Conservation (phyloP, 2,797 vertebrate genomes). For the Astyanax mexicanus region DNA sequence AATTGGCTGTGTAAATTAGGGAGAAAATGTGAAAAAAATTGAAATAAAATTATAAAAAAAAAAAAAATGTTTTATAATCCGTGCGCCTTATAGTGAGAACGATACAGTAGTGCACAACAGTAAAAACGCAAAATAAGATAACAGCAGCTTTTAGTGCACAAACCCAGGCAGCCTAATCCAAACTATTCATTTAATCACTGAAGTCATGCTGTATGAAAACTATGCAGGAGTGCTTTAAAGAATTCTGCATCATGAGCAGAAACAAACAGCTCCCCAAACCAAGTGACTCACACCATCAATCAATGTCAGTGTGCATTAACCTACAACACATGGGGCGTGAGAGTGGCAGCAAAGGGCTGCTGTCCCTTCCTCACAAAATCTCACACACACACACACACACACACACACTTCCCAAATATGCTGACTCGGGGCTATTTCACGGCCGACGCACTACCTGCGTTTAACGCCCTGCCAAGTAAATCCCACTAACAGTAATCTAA, state of each 20-base stretch:
- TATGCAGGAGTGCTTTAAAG: constrained; percentile 8
- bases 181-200: background rate
- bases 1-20: too few relatives aligned
- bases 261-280: constrained; percentile 19
- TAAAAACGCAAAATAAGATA: background rate
- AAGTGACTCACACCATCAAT: constrained; percentile 42
- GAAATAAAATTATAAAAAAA: too few relatives aligned
- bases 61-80: too few relatives aligned
- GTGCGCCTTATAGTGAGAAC: too few relatives aligned
- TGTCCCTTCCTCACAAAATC: background rate
- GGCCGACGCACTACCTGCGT: constrained; percentile 23
- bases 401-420: constrained; percentile 22
- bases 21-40: too few relatives aligned
- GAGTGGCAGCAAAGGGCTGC: background rate
- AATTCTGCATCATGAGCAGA: background rate
- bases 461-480: constrained; percentile 21
- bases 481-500: constrained; percentile 15
- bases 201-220: background rate
- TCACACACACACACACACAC: background rate
- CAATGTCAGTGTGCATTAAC: constrained; percentile 42
- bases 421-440: constrained; percentile 20
- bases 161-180: background rate
- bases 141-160: background rate
- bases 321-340: constrained; percentile 2
- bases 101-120: background rate